Evolutionary conservation across 2,113 vertebrate genomes (phyloP), one percentile per base, ranked within the genome.

Genomic region (Rhinolophus sinicus): DNA sequence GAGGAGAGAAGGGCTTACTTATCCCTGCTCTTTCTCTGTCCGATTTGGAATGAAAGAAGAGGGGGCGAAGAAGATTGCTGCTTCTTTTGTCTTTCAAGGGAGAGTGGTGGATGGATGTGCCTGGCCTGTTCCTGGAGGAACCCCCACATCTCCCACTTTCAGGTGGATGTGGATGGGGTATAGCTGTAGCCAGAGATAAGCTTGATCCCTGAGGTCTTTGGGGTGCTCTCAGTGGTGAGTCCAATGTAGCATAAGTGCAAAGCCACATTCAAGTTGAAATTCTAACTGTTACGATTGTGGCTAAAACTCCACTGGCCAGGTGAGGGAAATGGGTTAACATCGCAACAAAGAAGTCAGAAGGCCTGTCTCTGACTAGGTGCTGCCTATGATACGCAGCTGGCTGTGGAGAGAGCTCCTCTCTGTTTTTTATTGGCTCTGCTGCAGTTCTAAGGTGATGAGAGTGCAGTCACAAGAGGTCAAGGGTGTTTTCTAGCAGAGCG

Each of bases 61-160:
- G 50, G 19, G 11, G 6, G 22, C 0, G 22, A 18, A 40, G n/a
- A 75, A 30, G 47, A 5, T 40, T 11, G 30, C 40, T 28, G 19
- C 11, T 16, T 3, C 40, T 60, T 54, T 5, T 1, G 4, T n/a
- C 35, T 50, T 19, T 11, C 24, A 5, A 30, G n/a, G 54, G 3
- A 2, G 3, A 0, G 56, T 14, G 28, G 47, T 30, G 3, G 6
- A 3, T 82, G 81, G 52, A 2, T 60, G 47, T 11, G 58, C 28
- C 21, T 24, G 58, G n/a, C 65, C 21, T 60, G 50, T 38, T 40
- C 2, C 56, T 44, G 2, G 15, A 44, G 70, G 67, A 28, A 14
- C 1, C 9, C 8, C 8, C 4, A 58, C 18, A 1, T 30, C 1
- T 10, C 19, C 8, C 1, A 2, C 70, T 64, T 58, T 6, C 1